phyloP scores from a whole-genome alignment of 2,797 vertebrate genomes.

The Apodemus agrarius region DNA sequence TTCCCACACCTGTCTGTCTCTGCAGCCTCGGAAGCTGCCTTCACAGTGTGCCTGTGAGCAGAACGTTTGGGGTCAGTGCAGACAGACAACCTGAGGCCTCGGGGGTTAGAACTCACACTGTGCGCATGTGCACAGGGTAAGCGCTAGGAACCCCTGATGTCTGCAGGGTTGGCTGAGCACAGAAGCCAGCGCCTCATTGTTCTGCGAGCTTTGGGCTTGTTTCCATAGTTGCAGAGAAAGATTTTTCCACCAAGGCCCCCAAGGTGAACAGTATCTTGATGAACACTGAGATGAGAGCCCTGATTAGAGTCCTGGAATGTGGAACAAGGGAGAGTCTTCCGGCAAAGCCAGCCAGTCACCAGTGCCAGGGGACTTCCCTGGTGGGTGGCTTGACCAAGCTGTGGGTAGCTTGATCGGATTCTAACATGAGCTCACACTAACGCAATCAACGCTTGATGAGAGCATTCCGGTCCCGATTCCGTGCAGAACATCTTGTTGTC shows the following conservation, averaged over 20 bases:
- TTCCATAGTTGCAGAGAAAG: not conserved
- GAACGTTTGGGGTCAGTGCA: not conserved
- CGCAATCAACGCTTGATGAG: not conserved
- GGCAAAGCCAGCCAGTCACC: not conserved
- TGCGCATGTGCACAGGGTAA: too few relatives aligned
- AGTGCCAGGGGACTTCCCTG: not conserved
- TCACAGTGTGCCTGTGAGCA: not conserved
- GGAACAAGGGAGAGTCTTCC: not conserved
- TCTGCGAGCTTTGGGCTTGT: rapidly evolving
- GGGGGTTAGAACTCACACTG: not conserved
- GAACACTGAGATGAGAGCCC: not conserved
- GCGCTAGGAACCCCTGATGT: not conserved
- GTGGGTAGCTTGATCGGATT: rapidly evolving
- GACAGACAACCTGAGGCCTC: not conserved
- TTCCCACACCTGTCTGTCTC: not conserved
- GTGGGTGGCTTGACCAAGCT: not conserved
- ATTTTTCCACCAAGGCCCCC: not conserved
- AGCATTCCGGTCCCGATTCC: rapidly evolving
- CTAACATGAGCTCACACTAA: not conserved
- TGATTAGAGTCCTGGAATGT: slow-evolving; percentile 19
- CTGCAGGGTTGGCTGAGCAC: not conserved
- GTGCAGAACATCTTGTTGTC: rapidly evolving
- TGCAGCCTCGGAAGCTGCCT: not conserved
- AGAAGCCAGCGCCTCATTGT: not conserved
- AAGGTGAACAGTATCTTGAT: not conserved